Evolutionary conservation across 2,113 vertebrate species (phyloP).

Genomic region (Proteles cristata): DNA sequence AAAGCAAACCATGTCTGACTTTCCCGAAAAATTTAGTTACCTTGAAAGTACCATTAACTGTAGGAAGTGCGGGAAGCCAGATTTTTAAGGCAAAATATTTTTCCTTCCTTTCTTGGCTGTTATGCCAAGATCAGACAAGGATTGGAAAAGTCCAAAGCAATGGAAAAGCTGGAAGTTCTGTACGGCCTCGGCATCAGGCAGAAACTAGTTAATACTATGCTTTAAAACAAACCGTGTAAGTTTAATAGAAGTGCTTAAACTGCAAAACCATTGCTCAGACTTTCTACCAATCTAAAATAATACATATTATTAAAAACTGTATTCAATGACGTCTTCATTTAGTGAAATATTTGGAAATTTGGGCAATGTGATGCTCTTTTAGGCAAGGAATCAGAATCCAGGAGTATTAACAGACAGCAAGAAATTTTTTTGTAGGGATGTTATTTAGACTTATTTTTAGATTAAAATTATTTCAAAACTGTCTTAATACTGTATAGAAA

Average conservation of each 20-base stretch:
- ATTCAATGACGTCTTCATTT: not conserved
- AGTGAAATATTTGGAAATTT: not conserved
- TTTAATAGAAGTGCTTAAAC: slow-evolving; percentile 17
- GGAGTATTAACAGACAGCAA: not conserved
- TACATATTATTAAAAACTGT: not conserved
- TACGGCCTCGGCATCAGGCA: not conserved
- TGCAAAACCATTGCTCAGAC: slow-evolving; percentile 7
- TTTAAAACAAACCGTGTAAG: slow-evolving; percentile 33
- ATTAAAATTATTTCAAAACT: slow-evolving; percentile 35
- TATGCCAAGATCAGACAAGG: slow-evolving; percentile 17
- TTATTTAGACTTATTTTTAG: slow-evolving; percentile 30
- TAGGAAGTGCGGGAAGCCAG: slow-evolving; percentile 48
- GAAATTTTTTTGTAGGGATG: not conserved
- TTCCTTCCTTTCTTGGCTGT: slow-evolving; percentile 25
- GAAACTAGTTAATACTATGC: slow-evolving; percentile 67
- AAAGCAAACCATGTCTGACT: slow-evolving; percentile 49
- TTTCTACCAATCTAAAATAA: slow-evolving; percentile 40
- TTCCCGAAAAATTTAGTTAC: not conserved
- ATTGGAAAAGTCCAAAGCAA: slow-evolving; percentile 44
- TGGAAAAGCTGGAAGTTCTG: slow-evolving; percentile 58
- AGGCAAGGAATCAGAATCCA: slow-evolving; percentile 14
- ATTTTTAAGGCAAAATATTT: slow-evolving; percentile 63
- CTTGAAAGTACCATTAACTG: slow-evolving; percentile 44
- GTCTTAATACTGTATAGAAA: not conserved
- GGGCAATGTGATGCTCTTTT: not conserved